Evolutionary conservation across 2,113 vertebrate genomes (phyloP).

Genomic region (Cavia aperea): DNA sequence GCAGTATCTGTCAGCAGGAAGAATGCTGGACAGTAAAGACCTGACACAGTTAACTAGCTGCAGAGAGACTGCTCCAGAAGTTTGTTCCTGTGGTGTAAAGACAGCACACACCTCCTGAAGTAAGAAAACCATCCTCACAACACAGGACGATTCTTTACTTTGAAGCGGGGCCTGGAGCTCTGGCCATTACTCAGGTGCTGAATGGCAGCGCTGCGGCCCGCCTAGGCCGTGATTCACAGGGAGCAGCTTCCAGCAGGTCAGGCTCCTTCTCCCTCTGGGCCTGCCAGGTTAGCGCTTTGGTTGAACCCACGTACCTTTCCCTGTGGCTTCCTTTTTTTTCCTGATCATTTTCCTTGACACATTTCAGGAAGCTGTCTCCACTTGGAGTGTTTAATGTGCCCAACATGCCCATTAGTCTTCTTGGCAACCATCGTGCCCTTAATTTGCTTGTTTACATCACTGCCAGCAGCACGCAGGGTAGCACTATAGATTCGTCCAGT

Average conservation of each 20-base stretch:
- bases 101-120: background rate
- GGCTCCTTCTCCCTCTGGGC: background rate
- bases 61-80: background rate
- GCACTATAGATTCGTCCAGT: background rate
- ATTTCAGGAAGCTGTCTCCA: background rate
- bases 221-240: background rate
- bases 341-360: background rate
- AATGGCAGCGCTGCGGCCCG: background rate
- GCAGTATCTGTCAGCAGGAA: background rate
- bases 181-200: background rate
- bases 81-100: background rate
- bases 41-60: background rate
- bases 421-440: background rate
- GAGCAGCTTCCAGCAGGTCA: background rate
- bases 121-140: background rate
- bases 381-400: background rate
- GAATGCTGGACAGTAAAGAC: background rate
- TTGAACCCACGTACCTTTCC: background rate
- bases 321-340: background rate
- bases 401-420: background rate
- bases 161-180: background rate
- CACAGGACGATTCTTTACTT: background rate
- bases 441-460: background rate
- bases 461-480: background rate
- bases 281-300: background rate